These are phyloP conservation scores for Momotus momota DNA, from an alignment of 2,797 vertebrate species.

Conservation along the genomic window DNA sequence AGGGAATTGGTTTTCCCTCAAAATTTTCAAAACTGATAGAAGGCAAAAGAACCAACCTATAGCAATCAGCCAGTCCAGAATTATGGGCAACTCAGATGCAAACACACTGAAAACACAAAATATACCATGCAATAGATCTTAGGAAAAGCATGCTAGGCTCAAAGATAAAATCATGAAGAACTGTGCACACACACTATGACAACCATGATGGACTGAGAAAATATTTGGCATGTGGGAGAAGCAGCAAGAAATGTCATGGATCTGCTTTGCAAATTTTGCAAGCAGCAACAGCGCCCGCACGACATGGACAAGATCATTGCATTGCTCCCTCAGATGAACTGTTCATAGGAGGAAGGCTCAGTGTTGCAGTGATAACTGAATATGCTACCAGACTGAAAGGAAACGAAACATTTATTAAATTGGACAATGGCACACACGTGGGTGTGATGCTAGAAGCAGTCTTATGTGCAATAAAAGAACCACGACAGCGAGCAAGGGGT, in stretches of 20 bases:
- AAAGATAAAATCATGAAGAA: background rate
- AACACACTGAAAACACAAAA: background rate
- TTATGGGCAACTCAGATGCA: background rate
- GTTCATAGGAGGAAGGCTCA: background rate
- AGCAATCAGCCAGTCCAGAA: background rate
- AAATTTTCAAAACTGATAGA: background rate
- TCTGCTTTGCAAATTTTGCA: background rate
- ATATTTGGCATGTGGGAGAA: background rate
- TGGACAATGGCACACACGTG: background rate
- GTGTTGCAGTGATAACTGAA: background rate
- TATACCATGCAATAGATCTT: background rate
- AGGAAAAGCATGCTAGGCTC: background rate
- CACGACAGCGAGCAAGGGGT: background rate
- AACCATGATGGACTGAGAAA: background rate
- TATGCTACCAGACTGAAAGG: background rate
- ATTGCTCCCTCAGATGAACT: background rate
- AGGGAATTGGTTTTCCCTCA: background rate
- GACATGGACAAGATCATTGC: fast-evolving
- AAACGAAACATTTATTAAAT: background rate
- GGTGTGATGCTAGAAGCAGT: background rate
- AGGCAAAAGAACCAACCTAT: background rate
- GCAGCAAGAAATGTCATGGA: background rate
- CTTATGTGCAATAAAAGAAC: background rate
- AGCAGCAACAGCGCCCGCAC: background rate
- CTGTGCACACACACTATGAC: background rate